Conservation (phyloP, 2,113 vertebrate genomes). For the Heloderma charlesbogerti region DNA sequence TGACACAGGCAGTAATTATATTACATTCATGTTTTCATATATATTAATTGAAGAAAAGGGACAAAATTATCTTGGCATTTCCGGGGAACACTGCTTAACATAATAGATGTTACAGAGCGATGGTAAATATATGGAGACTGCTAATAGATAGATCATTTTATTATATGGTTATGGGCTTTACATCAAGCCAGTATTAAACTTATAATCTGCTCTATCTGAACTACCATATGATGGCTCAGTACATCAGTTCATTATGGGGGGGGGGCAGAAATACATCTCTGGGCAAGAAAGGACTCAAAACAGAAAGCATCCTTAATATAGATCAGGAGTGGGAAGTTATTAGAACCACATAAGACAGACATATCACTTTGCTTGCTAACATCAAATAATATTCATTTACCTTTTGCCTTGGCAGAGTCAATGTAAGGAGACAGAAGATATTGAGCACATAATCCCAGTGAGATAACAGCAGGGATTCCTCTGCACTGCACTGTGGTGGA, state of each 20-base stretch:
- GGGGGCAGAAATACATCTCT: too few species aligned
- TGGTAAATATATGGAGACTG: slow-evolving; percentile 50
- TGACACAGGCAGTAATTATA: slow-evolving; percentile 19
- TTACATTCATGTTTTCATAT: slow-evolving; percentile 46
- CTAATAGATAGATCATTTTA: slow-evolving; percentile 62
- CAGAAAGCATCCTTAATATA: not conserved
- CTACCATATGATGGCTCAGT: not conserved
- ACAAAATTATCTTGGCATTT: slow-evolving; percentile 55
- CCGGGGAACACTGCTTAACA: slow-evolving; percentile 33
- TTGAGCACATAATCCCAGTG: not conserved
- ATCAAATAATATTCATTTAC: not conserved
- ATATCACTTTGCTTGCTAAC: not conserved
- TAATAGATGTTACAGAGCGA: slow-evolving; percentile 53
- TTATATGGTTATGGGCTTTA: slow-evolving; percentile 57
- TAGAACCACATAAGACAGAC: not conserved
- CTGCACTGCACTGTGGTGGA: too few species aligned
- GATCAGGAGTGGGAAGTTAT: not conserved
- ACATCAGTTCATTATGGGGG: slow-evolving; percentile 30
- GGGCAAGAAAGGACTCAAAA: not conserved
- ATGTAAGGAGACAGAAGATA: not conserved
- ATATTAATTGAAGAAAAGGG: slow-evolving; percentile 56
- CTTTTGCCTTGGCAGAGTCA: not conserved
- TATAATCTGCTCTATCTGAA: slow-evolving; percentile 38
- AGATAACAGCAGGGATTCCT: not conserved
- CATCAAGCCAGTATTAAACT: slow-evolving; percentile 46